Conservation (phyloP, 2,888 invertebrate species). For the Andrena trimmerana region DNA sequence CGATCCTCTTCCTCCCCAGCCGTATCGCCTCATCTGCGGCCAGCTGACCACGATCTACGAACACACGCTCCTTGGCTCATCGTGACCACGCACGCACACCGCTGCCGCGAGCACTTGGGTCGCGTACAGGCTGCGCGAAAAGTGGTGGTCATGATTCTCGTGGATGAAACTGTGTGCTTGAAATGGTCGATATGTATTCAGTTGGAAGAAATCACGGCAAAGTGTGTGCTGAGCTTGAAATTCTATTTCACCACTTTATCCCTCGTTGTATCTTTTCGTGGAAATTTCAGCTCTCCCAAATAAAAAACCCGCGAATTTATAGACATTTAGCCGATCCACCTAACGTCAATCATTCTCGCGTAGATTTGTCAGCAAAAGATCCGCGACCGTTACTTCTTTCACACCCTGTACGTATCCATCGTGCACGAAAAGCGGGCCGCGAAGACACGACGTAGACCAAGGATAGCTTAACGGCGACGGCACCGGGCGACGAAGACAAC, state of each 20-base stretch:
- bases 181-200: neutral
- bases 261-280: no score
- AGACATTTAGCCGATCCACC: no score
- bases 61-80: conserved; percentile 44
- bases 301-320: no score
- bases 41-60: conserved; percentile 64
- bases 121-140: neutral
- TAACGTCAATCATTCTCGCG: neutral
- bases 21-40: conserved; percentile 46
- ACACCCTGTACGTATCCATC: conserved; percentile 30
- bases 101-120: neutral
- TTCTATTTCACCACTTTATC: neutral
- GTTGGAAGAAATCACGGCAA: neutral
- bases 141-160: neutral
- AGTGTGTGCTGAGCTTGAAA: neutral
- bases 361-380: neutral
- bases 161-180: neutral
- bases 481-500: conserved; percentile 47
- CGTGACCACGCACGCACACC: neutral
- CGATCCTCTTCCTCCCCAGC: conserved; percentile 21
- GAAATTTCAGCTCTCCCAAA: neutral
- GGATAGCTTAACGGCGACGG: conserved; percentile 51
- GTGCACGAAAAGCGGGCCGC: conserved; percentile 59
- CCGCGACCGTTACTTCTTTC: neutral
- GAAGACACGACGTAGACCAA: conserved; percentile 51